phyloP scores from a whole-genome alignment of 2,888 invertebrate species.

The Pandemis heparana region DNA sequence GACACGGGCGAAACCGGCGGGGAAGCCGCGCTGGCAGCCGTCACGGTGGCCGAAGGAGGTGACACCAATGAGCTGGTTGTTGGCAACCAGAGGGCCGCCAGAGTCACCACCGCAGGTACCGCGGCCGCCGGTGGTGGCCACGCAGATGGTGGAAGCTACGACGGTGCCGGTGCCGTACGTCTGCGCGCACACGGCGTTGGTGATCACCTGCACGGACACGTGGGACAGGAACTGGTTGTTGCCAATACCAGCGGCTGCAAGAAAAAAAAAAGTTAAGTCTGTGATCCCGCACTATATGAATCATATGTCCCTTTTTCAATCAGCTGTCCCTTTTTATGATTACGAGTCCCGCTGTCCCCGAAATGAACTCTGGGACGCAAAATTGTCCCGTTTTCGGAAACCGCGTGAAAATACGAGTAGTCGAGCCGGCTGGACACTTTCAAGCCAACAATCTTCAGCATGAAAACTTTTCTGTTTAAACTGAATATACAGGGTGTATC shows the following conservation, averaged over 20 bases:
- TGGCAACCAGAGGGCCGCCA: constrained; percentile 39
- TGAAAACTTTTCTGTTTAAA: no score
- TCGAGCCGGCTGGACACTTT: no score
- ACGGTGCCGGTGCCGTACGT: constrained; percentile 12
- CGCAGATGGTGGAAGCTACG: constrained; percentile 36
- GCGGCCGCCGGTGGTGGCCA: constrained; percentile 38
- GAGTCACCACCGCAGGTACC: constrained; percentile 46
- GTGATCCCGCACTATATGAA: neutral
- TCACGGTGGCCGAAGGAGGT: constrained; percentile 65
- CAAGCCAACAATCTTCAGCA: no score
- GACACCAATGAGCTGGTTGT: constrained; percentile 57
- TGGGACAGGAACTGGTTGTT: constrained; percentile 59
- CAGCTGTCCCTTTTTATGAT: no score
- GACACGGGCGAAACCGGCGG: constrained; percentile 41
- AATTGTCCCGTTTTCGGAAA: no score
- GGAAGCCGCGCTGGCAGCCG: constrained; percentile 54
- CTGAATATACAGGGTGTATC: no score
- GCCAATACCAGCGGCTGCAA: constrained; percentile 49
- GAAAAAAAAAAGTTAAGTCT: neutral
- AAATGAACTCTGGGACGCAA: no score
- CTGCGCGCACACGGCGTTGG: constrained; percentile 46
- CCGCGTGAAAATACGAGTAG: no score
- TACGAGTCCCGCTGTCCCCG: no score
- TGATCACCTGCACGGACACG: constrained; percentile 60
- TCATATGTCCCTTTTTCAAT: no score